phyloP scores from a whole-genome alignment of 2,888 invertebrate genomes.

The Rhodophaea formosa region DNA sequence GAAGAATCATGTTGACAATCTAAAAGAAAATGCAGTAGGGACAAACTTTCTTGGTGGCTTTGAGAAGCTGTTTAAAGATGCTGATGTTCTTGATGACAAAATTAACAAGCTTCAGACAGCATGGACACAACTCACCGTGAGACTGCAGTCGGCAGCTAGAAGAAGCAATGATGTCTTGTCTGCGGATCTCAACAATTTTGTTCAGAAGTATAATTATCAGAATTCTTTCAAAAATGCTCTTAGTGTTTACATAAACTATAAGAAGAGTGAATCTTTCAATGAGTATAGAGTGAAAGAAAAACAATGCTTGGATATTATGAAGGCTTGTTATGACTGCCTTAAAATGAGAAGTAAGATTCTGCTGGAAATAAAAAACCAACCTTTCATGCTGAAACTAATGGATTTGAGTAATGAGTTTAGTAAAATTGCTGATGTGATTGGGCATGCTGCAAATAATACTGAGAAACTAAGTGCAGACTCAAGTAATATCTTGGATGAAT shows the following conservation, averaged over 20 bases:
- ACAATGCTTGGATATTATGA: constrained; percentile 77
- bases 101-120: constrained; percentile 65
- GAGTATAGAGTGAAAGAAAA: constrained; percentile 63
- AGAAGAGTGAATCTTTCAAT: constrained; percentile 58
- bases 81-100: constrained; percentile 61
- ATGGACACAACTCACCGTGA: constrained; percentile 66
- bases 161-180: constrained; percentile 67
- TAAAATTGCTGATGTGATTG: constrained; percentile 66
- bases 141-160: constrained; percentile 70
- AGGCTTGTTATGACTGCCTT: constrained; percentile 79
- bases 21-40: constrained; percentile 56
- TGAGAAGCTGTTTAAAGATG: constrained; percentile 61
- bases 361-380: constrained; percentile 62
- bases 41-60: constrained; percentile 65
- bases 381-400: constrained; percentile 65
- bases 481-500: constrained; percentile 50
- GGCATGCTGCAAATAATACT: constrained; percentile 59
- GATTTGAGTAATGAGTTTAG: constrained; percentile 68
- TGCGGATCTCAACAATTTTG: constrained; percentile 62
- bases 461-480: constrained; percentile 56
- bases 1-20: constrained; percentile 54
- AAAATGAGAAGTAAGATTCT: constrained; percentile 77
- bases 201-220: constrained; percentile 64
- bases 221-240: constrained; percentile 66
- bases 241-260: constrained; percentile 64